Conservation (phyloP, 1,140 invertebrate genomes). For the Drosophila sp. region DNA sequence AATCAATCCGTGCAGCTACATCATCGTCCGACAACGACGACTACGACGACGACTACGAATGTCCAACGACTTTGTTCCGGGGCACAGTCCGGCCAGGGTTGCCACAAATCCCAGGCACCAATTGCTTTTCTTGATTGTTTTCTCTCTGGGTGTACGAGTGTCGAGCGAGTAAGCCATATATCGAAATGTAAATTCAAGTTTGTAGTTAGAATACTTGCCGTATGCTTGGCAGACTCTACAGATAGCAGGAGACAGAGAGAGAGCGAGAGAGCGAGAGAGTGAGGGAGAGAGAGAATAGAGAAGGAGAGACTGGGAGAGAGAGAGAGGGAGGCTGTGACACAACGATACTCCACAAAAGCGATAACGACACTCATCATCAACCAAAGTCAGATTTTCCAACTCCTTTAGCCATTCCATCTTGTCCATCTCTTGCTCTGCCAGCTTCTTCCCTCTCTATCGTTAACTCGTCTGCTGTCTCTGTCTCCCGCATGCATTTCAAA, state of each 20-base stretch:
- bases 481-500: conserved; percentile 67
- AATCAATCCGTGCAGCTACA: conserved; percentile 83
- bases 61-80: conserved; percentile 56
- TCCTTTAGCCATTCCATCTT: conserved; percentile 38
- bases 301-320: too few relatives aligned
- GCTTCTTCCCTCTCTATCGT: neutral
- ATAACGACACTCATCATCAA: conserved; percentile 83
- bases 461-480: neutral
- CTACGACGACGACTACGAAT: conserved; percentile 26
- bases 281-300: neutral
- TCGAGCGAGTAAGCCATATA: conserved; percentile 57
- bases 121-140: conserved; percentile 82
- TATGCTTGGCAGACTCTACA: neutral
- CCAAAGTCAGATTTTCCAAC: conserved; percentile 76
- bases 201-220: conserved; percentile 62
- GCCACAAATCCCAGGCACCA: conserved; percentile 45
- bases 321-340: conserved; percentile 45
- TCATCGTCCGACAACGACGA: conserved; percentile 66
- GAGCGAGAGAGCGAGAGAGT: neutral
- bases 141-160: conserved; percentile 22
- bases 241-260: neutral
- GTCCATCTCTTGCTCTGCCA: neutral
- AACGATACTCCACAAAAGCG: conserved; percentile 77
- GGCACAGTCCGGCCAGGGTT: conserved; percentile 36
- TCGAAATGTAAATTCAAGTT: conserved; percentile 80